Percentiles rank a stretch among this genome's conserved stretches.
Conservation (phyloP, 1,140 invertebrate genomes). For the Patella vulgata region DNA sequence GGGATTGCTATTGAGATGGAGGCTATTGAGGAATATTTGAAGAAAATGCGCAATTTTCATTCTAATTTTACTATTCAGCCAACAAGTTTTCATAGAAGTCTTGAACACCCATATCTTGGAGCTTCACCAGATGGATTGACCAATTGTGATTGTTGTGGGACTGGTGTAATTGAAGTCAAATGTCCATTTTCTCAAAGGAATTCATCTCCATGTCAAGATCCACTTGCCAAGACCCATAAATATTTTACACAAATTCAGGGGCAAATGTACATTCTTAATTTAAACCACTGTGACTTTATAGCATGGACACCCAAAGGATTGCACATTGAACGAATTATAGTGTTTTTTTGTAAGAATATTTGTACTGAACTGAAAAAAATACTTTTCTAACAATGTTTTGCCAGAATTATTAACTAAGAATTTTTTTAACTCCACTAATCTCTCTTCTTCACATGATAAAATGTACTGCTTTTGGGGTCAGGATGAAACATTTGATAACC, state of each 20-base stretch:
- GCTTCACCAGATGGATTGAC: conserved; percentile 17
- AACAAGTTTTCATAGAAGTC: conserved; percentile 12
- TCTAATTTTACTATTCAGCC: neutral
- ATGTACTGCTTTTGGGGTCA: no score
- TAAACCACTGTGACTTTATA: conserved; percentile 12
- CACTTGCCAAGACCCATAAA: neutral
- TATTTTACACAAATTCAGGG: conserved; percentile 15
- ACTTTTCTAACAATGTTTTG: no score
- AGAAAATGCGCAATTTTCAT: conserved; percentile 1
- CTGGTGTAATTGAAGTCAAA: conserved; percentile 13
- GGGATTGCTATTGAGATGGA: neutral
- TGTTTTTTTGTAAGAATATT: no score
- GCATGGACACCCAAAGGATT: no score
- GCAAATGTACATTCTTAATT: conserved; percentile 7
- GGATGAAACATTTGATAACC: no score
- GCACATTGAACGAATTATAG: no score
- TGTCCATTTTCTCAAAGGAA: conserved; percentile 9
- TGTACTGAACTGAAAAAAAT: no score
- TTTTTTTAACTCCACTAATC: no score
- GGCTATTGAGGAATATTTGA: neutral
- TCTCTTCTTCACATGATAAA: no score
- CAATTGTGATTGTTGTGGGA: conserved; percentile 20
- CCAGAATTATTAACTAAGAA: no score
- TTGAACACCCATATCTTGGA: conserved; percentile 10
- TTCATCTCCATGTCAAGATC: neutral